Evolutionary conservation across 2,113 vertebrate species (phyloP).

Genomic region (human): GRCh38 chr3:129713501-129714000

Average conservation of each 20-base stretch:
- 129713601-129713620: background rate
- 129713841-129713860: background rate
- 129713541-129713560: background rate
- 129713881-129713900: background rate
- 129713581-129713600: background rate
- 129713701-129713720: background rate
- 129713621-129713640: background rate
- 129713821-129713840: background rate
- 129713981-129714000: background rate
- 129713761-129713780: constrained; percentile 11
- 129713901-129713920: background rate
- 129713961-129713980: background rate
- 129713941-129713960: background rate
- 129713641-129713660: background rate
- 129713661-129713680: too few species aligned
- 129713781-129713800: background rate
- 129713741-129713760: background rate
- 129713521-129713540: background rate
- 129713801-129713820: background rate
- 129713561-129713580: background rate
- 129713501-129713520: background rate
- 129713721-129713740: background rate
- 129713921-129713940: background rate
- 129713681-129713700: background rate
- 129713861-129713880: constrained; percentile 3